Base-by-base conservation (phyloP, 2,113 vertebrate species). In the Formicarius rufipectus region DNA sequence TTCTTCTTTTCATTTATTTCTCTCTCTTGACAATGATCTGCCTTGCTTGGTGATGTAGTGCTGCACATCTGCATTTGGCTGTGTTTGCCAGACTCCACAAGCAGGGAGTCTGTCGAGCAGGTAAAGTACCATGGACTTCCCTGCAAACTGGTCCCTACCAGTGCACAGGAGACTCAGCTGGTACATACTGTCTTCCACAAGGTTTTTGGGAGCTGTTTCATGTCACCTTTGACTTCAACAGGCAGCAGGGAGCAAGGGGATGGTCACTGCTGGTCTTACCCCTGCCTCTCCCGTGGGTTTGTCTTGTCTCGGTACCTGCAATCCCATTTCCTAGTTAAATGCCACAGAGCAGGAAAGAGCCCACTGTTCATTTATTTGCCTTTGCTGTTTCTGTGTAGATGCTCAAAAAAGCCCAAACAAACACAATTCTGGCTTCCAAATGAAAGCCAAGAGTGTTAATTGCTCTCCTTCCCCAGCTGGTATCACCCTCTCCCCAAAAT, bases 1-100 rank as follows among this genome's bases (percentile, higher is more conserved):
- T 47, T 6, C 12, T 53, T 44, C 39, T 60, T 47, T 40, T 76
- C 16, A 15, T 58, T 72, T 44, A 56, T 90, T 83, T 63, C 25
- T 58, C 25, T n/a, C 74, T 72, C 50, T 52, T 21, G 45, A 47
- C 9, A 9, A 14, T 7, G 22, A 23, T n/a, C 25, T 71, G 58
- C 39, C 45, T n/a, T 15, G 42, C 44, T 30, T 0, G 0, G 9
- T 18, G 76, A 12, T 9, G 9, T 1, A 24, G 76, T 1, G 8
- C 81, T 84, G 81, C 31, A 14, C 77, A 25, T 52, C 66, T 35
- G 35, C 45, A 3, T 33, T n/a, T 6, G 56, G 37, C 40, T 8
- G 7, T 22, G 12, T 30, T 66, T 24, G 30, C 28, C 80, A 59
- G 50, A 7, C 3, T 3, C 30, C 37, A 5, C 0, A 4, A 82